These are phyloP conservation scores for Pristionchus exspectatus DNA, from an alignment of 2,888 invertebrate species.

Conservation along the genomic window DNA sequence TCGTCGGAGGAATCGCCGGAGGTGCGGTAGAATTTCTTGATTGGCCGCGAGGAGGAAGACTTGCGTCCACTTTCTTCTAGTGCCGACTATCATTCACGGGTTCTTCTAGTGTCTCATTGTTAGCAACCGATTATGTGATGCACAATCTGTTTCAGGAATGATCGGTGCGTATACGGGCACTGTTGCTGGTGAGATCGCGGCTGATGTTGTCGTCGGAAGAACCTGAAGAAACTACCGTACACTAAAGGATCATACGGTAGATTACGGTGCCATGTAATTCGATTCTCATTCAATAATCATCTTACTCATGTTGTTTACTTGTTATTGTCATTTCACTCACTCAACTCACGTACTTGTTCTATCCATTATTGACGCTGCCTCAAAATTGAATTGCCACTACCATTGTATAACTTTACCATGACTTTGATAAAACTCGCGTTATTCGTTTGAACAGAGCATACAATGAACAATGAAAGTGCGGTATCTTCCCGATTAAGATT, in stretches of 20 bases:
- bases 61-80: too few relatives aligned
- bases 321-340: neutral
- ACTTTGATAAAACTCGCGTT: neutral
- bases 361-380: neutral
- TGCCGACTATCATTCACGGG: neutral
- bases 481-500: too few relatives aligned
- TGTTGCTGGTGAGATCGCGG: neutral
- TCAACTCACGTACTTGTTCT: neutral
- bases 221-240: neutral
- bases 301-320: neutral
- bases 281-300: neutral
- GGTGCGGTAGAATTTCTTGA: constrained; percentile 13
- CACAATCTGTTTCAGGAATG: neutral
- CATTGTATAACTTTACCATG: neutral
- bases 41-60: too few relatives aligned
- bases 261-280: neutral
- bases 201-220: neutral
- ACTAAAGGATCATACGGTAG: neutral
- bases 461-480: too few relatives aligned
- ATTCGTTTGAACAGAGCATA: too few relatives aligned
- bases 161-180: neutral
- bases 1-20: neutral
- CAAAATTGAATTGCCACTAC: neutral
- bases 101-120: too few relatives aligned
- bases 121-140: too few relatives aligned